Conservation (phyloP, 2,888 invertebrate species). For the Onchidella celtica region DNA sequence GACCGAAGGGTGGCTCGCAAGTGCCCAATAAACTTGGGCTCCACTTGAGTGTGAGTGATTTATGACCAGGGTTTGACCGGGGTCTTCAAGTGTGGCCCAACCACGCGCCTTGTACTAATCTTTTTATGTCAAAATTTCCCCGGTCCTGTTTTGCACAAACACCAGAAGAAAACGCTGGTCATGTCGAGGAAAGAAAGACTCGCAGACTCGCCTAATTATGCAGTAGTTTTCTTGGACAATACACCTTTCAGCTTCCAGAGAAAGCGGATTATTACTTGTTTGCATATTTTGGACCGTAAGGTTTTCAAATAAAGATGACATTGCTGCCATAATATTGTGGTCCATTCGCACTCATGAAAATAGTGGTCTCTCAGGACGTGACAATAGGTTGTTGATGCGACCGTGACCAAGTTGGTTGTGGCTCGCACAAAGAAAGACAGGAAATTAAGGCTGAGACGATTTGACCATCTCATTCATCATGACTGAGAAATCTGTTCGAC, state of each 20-base stretch:
- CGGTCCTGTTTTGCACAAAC: too few relatives aligned
- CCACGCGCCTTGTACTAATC: slow-evolving; percentile 5
- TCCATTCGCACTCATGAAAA: not conserved
- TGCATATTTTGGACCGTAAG: slow-evolving; percentile 20
- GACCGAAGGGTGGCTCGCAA: not conserved
- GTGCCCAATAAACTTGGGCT: not conserved
- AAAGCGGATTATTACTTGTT: slow-evolving; percentile 22
- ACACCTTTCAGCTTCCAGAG: not conserved
- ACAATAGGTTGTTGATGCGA: slow-evolving; percentile 16
- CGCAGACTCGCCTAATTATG: slow-evolving; percentile 7
- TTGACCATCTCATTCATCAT: slow-evolving; percentile 3
- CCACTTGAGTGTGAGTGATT: slow-evolving; percentile 15
- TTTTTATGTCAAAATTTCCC: not conserved
- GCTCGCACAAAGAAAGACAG: slow-evolving; percentile 1
- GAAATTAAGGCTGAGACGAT: slow-evolving; percentile 32
- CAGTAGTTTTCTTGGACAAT: not conserved
- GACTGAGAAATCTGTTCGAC: slow-evolving; percentile 14
- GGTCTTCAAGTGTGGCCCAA: not conserved
- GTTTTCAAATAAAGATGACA: not conserved
- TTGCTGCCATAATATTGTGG: slow-evolving; percentile 32
- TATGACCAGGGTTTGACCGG: not conserved
- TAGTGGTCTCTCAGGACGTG: not conserved
- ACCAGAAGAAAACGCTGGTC: not conserved
- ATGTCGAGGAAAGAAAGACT: not conserved
- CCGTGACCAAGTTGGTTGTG: not conserved